Evolutionary conservation across 1,140 invertebrate genomes (phyloP), one percentile per base, ranked within the genome.

Genomic region (Heterodera carotae): DNA sequence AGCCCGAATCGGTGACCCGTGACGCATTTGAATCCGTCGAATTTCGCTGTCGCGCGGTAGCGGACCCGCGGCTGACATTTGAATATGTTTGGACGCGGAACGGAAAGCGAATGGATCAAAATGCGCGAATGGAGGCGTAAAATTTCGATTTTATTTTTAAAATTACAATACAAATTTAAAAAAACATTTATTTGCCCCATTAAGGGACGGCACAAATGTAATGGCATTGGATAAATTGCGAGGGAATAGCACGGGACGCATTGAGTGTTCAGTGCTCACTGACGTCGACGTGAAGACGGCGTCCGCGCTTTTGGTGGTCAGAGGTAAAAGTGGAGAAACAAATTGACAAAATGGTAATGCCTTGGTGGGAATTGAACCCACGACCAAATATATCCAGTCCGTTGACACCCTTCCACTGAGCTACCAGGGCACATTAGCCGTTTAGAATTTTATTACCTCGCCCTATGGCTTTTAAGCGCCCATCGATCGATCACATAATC

Each of bases 241-340:
- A 33, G 95, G 96, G 89, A 88, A 96, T 70, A 95, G 98, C 89
- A 96, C 96, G 12, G 96, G 95, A 18, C 91, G 91, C 66, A 98
- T 98, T 85, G 97, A 95, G 0, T 99, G 97, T 89, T 91, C 96
- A n/a, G 96, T 96, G 1, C 91, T 90, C 60, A 98, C 96, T 2
- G 91, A 92, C 6, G 89, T 98, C 27, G 97, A 98, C 88, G 91
- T 93, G 81, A 92, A 92, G 1, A 91, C 90, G 7, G 93, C 94
- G 0, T 90, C 92, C 80, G 95, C 85, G 8, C 59, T 83, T 15
- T 31, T 88, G 60, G 66, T 84, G 71, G 86, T 87, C 34, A 81
- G 69, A 75, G 84, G 85, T 84, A 53, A 62, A 48, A 71, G 33
- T 5, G 18, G 59, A 62, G 18, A 62, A 29, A 27, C 10, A 5